These are phyloP conservation scores for Amphibalanus amphitrite DNA, from an alignment of 1,140 invertebrate species.

Conservation along the genomic window DNA sequence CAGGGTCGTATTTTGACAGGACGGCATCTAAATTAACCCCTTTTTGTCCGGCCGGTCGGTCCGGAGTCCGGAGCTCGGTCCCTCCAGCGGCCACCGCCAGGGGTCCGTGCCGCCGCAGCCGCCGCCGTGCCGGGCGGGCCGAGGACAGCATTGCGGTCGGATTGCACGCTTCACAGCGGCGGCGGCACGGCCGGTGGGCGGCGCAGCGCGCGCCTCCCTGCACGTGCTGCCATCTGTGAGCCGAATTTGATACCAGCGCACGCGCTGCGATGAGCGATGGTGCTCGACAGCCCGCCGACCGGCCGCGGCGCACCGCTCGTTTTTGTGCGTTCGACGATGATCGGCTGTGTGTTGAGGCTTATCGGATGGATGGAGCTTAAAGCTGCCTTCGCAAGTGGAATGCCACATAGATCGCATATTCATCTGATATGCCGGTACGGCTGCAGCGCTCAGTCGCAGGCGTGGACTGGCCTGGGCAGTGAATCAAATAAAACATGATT, in stretches of 20 bases:
- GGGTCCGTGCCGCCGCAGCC: too few relatives aligned
- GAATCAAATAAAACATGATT: neutral
- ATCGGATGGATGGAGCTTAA: neutral
- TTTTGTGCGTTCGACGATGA: neutral
- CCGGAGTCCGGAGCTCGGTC: too few relatives aligned
- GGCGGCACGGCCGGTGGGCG: too few relatives aligned
- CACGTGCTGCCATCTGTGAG: neutral
- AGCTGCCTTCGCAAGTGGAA: neutral
- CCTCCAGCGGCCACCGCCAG: neutral
- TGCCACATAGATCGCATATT: neutral
- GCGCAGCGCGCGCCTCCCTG: neutral
- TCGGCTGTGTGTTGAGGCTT: neutral
- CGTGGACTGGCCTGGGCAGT: neutral
- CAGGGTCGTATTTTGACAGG: neutral
- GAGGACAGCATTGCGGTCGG: neutral
- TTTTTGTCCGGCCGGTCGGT: neutral
- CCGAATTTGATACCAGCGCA: neutral
- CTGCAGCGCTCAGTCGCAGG: neutral
- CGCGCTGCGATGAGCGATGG: neutral
- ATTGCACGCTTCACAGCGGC: neutral
- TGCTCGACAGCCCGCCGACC: too few relatives aligned
- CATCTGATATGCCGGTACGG: neutral
- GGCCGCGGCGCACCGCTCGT: neutral
- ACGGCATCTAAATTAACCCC: neutral
- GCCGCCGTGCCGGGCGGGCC: too few relatives aligned